Percentiles rank a stretch among this genome's conserved stretches.
Evolutionary conservation across 2,113 vertebrate genomes (phyloP).

Genomic region (Anarhynchus alexandrinus): DNA sequence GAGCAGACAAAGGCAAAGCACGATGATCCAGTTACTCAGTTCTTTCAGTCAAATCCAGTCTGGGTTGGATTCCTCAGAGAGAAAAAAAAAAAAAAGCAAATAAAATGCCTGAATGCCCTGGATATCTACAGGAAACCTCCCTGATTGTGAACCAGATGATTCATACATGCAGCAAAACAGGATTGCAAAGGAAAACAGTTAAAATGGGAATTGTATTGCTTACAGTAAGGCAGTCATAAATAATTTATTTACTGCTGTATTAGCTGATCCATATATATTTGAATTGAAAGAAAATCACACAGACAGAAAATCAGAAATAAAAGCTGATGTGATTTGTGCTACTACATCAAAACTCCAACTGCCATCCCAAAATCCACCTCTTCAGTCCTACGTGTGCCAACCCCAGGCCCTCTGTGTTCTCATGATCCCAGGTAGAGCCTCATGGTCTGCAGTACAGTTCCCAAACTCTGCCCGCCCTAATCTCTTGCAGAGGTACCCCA

Average conservation of each 20-base stretch:
- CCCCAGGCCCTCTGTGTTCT: not conserved
- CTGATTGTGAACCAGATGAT: not conserved
- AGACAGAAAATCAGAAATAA: not conserved
- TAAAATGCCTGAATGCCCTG: not conserved
- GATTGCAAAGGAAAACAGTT: not conserved
- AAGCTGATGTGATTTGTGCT: not conserved
- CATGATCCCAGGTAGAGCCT: not conserved
- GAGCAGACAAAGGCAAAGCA: not conserved
- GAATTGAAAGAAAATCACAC: not conserved
- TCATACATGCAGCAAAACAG: not conserved
- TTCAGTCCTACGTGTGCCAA: not conserved
- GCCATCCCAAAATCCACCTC: not conserved
- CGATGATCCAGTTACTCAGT: not conserved
- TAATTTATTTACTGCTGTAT: not conserved
- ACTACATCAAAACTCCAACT: not conserved
- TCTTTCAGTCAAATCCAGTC: not conserved
- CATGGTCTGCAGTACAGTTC: not conserved
- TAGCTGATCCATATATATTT: not conserved
- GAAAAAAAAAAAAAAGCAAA: not conserved
- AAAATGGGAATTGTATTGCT: not conserved
- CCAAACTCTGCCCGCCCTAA: not conserved
- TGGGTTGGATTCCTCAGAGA: not conserved
- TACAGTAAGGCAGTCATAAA: not conserved
- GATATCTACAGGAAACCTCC: not conserved
- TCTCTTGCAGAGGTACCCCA: not conserved